Evolutionary conservation across 2,888 invertebrate species (phyloP), one percentile per base, ranked within the genome.

Genomic region (Ochlodes sylvanus): DNA sequence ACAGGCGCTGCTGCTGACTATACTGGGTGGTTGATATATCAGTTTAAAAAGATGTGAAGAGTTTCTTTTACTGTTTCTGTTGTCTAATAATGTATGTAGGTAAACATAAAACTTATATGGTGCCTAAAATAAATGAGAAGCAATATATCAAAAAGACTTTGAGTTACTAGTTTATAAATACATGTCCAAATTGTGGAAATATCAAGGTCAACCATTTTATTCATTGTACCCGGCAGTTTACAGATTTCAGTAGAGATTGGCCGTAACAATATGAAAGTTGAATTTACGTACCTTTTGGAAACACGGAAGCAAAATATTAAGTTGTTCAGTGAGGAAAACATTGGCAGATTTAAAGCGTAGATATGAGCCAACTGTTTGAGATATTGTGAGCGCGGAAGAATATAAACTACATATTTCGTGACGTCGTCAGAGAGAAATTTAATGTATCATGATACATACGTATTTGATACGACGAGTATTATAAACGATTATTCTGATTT

Each of bases 331-430:
- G 19, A 50, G 19, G 50, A 50, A 50, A 50, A 50, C 50, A 50
- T 50, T 50, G 50, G 50, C 50, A 50, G 50, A 50, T 50, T 50
- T 19, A 19, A 50, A 50, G 50, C 50, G 10, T 7, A 50, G 19
- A 50, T 50, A 50, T 19, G 12, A 50, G 50, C 50, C 50, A 50
- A 17, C 50, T 15, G 19, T 19, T 50, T 19, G 50, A 19, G 19
- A 19, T 50, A 50, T 50, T 50, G 7, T 50, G 19, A 19, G 50
- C 17, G 19, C 19, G 50, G 10, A 6, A 17, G 44, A 44, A 15
- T n/a, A 15, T 15, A 44, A 44, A 15, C 15, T 44, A 44, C 44
- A 15, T 44, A 44, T 44, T 44, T 15, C 15, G 44, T 44, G 15
- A 15, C 27, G 27, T 10, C 50, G 50, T 50, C 10, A 19, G 10